Evolutionary conservation across 2,113 vertebrate genomes (phyloP), one percentile per base, ranked within the genome.

Genomic region (Psophia crepitans): DNA sequence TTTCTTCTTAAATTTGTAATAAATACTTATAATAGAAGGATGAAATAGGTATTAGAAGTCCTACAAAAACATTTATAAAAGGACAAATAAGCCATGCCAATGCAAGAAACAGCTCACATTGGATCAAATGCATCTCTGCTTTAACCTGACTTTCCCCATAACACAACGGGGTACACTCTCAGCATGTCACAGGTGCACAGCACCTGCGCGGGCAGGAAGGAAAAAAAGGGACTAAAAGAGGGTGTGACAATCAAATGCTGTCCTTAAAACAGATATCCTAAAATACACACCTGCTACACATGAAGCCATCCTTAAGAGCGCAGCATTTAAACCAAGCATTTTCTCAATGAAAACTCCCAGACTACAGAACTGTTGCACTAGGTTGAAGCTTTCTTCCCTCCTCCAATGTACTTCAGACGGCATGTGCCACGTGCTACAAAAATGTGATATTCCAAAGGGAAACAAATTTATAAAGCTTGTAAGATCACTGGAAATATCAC

Each of bases 21-120:
- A 97, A 97, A 97, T 97, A 95, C 73, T 92, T 97, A 97, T 83
- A 98, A 97, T n/a, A 93, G 92, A 96, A 97, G 84, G 91, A 98
- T 94, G 89, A 97, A 98, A 95, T 44, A 94, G 77, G 84, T 81
- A 89, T 87, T 93, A 97, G 78, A 95, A 91, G 56, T 77, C 86
- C 84, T 96, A 39, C 95, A 77, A 96, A 98, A 95, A 66, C 89
- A 97, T 96, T 97, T 96, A 92, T 90, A 97, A 97, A 97, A 95
- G 70, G 91, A 96, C 94, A 97, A 96, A 90, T 77, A 94, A 97
- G 81, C 73, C 87, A 44, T 28, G 89, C 86, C 92, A 90, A 70
- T 80, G 66, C 68, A 97, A 92, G 75, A 96, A 97, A 90, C 23
- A 94, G 80, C 86, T 84, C 94, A 64, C 64, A 78, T 21, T n/a